Conservation (phyloP, 2,797 vertebrate species). For the Parauchenoglanis punctatus region DNA sequence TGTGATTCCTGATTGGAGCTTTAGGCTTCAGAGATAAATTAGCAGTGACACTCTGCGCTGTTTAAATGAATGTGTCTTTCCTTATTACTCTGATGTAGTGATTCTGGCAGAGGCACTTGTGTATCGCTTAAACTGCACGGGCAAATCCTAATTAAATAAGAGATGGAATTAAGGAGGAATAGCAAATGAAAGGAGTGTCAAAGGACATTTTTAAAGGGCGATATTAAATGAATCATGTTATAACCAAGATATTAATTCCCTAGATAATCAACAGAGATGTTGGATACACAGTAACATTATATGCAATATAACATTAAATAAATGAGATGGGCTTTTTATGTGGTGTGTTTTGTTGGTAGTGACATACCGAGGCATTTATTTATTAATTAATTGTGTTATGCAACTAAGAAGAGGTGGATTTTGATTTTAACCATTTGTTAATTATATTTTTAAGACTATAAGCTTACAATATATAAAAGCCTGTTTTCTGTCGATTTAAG, state of each 20-base stretch:
- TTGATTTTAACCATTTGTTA: not conserved
- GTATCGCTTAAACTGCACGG: slow-evolving; percentile 14
- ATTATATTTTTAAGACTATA: not conserved
- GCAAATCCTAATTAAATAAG: slow-evolving; percentile 28
- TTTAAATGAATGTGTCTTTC: slow-evolving; percentile 91
- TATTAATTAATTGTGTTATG: not conserved
- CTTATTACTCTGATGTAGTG: slow-evolving; percentile 78
- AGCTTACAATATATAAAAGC: not conserved
- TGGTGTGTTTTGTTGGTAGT: not conserved
- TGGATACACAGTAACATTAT: not conserved
- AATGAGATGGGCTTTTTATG: not conserved
- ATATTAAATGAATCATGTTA: not conserved
- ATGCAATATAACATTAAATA: not conserved
- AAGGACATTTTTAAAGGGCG: slow-evolving; percentile 1
- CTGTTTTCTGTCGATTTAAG: not conserved
- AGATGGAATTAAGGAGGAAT: slow-evolving; percentile 2
- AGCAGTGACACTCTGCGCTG: slow-evolving; percentile 77
- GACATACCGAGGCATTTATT: not conserved
- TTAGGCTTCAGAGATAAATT: slow-evolving; percentile 77
- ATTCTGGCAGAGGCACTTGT: slow-evolving; percentile 57
- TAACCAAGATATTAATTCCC: not conserved
- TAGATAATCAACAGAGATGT: not conserved
- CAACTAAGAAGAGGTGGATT: not conserved
- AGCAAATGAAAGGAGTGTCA: not conserved
- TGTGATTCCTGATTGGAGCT: slow-evolving; percentile 55